These are phyloP conservation scores for Microchirus variegatus DNA, from an alignment of 2,797 vertebrate species.

Conservation along the genomic window DNA sequence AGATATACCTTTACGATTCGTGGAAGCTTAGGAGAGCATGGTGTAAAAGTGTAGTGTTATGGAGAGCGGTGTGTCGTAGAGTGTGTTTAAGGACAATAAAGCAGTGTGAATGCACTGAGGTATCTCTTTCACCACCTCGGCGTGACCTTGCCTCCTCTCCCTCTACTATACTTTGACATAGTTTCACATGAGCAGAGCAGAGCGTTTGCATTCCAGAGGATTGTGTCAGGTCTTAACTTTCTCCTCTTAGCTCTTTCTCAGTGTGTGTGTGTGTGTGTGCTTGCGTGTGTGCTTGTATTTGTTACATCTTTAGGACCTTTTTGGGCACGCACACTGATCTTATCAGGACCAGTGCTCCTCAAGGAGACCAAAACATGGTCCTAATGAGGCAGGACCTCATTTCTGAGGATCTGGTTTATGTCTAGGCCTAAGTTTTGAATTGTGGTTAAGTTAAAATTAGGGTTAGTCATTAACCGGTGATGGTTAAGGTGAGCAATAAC, in stretches of 20 bases:
- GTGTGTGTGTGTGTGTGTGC: conserved; percentile 21
- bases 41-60: conserved; percentile 12
- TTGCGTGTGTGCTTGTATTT: conserved; percentile 8
- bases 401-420: too few relatives aligned
- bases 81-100: conserved; percentile 37
- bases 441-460: too few relatives aligned
- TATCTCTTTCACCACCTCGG: conserved; percentile 20
- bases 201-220: conserved; percentile 73
- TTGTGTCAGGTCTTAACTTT: conserved; percentile 68
- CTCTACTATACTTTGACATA: conserved; percentile 57
- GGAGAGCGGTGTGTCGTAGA: conserved; percentile 8
- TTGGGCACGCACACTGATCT: too few relatives aligned
- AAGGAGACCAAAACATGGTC: too few relatives aligned
- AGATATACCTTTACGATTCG: conserved; percentile 1
- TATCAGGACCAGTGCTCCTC: too few relatives aligned
- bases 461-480: too few relatives aligned
- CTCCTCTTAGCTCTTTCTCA: conserved; percentile 42
- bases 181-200: conserved; percentile 65
- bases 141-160: conserved; percentile 18
- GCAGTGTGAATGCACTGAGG: conserved; percentile 26
- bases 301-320: too few relatives aligned
- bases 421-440: too few relatives aligned
- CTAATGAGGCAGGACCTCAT: too few relatives aligned
- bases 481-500: too few relatives aligned
- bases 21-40: conserved; percentile 6